These are phyloP conservation scores for Orthosia incerta DNA, from an alignment of 2,888 invertebrate species.

Conservation along the genomic window DNA sequence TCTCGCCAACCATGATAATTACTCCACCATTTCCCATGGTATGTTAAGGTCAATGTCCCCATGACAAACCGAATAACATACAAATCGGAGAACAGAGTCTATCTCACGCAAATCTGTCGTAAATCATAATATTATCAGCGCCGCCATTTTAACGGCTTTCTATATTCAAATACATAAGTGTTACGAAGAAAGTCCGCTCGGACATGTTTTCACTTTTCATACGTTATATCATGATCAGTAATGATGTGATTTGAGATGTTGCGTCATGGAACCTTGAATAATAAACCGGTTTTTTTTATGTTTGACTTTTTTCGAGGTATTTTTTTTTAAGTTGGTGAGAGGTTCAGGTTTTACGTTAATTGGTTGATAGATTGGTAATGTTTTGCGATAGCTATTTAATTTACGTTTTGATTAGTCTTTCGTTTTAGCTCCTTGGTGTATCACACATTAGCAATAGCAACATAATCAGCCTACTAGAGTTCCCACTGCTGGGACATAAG, in stretches of 20 bases:
- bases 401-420: not conserved
- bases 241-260: slow-evolving; percentile 64
- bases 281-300: slow-evolving; percentile 51
- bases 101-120: slow-evolving; percentile 62
- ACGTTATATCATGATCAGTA: slow-evolving; percentile 70
- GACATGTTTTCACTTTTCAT: slow-evolving; percentile 82
- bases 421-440: not conserved
- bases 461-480: no score
- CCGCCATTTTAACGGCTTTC: slow-evolving; percentile 74
- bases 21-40: slow-evolving; percentile 37
- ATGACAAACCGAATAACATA: slow-evolving; percentile 33
- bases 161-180: slow-evolving; percentile 84
- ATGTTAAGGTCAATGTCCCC: slow-evolving; percentile 37
- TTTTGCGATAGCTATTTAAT: not conserved
- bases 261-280: slow-evolving; percentile 56
- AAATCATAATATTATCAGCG: slow-evolving; percentile 62
- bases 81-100: slow-evolving; percentile 33
- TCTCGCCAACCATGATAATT: slow-evolving; percentile 21
- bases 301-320: not conserved
- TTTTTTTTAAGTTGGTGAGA: not conserved
- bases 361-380: not conserved
- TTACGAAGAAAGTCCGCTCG: slow-evolving; percentile 78
- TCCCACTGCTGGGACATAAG: not conserved
- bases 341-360: not conserved
- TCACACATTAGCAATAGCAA: not conserved